These are phyloP conservation scores for Tachina lurida DNA, from an alignment of 2,888 invertebrate genomes.

Conservation along the genomic window DNA sequence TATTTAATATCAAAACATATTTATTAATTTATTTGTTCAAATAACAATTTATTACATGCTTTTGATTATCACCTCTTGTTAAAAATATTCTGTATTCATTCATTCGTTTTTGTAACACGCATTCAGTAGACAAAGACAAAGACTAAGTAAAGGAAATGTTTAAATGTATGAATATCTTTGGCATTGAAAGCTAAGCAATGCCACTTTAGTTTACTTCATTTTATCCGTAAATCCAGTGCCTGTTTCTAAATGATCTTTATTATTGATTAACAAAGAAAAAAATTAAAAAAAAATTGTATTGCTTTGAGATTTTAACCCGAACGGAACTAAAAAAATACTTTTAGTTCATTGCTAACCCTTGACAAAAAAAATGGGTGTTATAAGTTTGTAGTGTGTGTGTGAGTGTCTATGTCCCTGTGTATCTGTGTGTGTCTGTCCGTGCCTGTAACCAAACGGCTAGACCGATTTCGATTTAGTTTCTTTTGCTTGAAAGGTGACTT, in stretches of 20 bases:
- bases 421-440: no score
- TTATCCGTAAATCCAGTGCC: neutral
- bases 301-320: neutral
- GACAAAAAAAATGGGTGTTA: no score
- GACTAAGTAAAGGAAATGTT: neutral
- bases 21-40: slow-evolving; percentile 36
- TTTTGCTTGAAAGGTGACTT: no score
- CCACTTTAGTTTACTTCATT: neutral
- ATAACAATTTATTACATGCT: slow-evolving; percentile 15
- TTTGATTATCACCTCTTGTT: slow-evolving; percentile 38
- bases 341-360: no score
- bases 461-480: no score
- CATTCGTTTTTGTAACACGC: slow-evolving; percentile 8
- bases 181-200: slow-evolving; percentile 41
- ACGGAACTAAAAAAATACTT: no score
- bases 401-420: no score
- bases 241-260: slow-evolving; percentile 26
- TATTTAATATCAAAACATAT: slow-evolving; percentile 13
- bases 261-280: neutral
- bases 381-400: no score
- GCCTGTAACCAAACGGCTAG: no score
- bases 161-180: slow-evolving; percentile 36
- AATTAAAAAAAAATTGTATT: neutral
- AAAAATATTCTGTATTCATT: slow-evolving; percentile 20
- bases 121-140: neutral